Base-by-base conservation (phyloP, 2,797 vertebrate species). In the Centropyge bicolor region DNA sequence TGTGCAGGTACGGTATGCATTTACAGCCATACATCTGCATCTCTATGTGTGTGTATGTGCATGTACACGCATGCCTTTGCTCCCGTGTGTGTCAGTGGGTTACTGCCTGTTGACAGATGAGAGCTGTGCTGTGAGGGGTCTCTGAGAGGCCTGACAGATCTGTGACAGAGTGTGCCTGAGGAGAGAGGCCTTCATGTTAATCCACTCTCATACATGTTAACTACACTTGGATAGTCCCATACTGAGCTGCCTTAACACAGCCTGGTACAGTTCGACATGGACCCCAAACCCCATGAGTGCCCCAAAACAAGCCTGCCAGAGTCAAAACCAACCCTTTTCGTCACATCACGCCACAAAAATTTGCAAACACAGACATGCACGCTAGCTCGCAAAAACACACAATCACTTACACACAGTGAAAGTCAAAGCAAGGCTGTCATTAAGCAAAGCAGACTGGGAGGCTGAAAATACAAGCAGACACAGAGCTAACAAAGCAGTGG, bases 391-490 rank as follows among this genome's bases (percentile, higher is more conserved):
- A 89, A 68, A 76, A 72, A 78, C 68, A n/a, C 43, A 20, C 22
- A 86, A 67, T 78, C 83, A 78, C 76, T 85, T 70, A 54, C 76
- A 66, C 78, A 41, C 52, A 78, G 80, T 70, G 80, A 81, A 87
- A 90, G 86, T 84, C 81, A 80, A 78, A 81, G 84, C 86, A 89
- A 91, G 85, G 91, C 90, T 94, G 87, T 93, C 78, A 93, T 94
- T 93, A 93, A 83, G 76, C 52, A 14, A 14, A 73, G 83, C 81
- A 88, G 88, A 88, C 90, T 59, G 82, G 57, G 66, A 71, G 81
- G 66, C 91, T 87, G 85, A 78, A 92, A 89, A 89, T 83, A 83
- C 72, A 80, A 85, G 83, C 74, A 80, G 85, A 86, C 78, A 76
- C 41, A 61, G 67, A 87, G 85, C 82, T 78, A 89, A 88, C 83